Base-by-base conservation (phyloP, 1,140 invertebrate species). In the Papilio polyxenes region DNA sequence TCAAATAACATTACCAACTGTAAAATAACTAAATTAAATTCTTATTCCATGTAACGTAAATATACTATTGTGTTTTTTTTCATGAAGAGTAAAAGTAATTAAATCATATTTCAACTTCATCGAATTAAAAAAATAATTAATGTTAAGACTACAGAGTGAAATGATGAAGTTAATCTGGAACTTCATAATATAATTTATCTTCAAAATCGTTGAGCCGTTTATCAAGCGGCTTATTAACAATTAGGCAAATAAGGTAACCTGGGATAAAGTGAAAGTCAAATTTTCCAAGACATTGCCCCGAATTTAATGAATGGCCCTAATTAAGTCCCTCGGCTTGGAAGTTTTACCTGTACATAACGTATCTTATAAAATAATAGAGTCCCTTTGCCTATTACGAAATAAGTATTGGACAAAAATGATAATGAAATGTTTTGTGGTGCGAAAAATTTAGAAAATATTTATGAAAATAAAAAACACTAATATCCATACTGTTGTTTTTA, bases 281-380 rank as follows among this genome's bases (percentile, higher is more conserved):
- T 77, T 77, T 77, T 77, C 75, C 75, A 77, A 77, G 75, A 53
- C 75, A 77, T 77, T 77, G 75, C 75, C 75, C 75, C 23, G 48
- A 77, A 77, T 77, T 77, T 77, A 77, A 77, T 77, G 51, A 77
- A 56, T 77, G 31, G 51, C 51, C 51, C 75, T 77, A 77, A 77
- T 77, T 77, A 77, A 77, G 75, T 77, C 51, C 75, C 75, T 77
- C 9, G 20, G 75, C 51, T 77, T 53, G 11, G 48, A 77, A 77
- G 51, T 77, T 77, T 77, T 49, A 77, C 75, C 75, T 77, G 75
- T 53, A 49, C 75, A 77, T 77, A 53, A 53, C 51, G 51, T 77
- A 37, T 72, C 65, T 72, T 72, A 72, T 72, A 72, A 72, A 37
- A 72, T 72, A 72, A 72, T 72, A 72, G 20, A 72, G 31, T 72